Base-by-base conservation (phyloP, 2,797 vertebrate genomes). In the Typhlichthys eigenmanni region DNA sequence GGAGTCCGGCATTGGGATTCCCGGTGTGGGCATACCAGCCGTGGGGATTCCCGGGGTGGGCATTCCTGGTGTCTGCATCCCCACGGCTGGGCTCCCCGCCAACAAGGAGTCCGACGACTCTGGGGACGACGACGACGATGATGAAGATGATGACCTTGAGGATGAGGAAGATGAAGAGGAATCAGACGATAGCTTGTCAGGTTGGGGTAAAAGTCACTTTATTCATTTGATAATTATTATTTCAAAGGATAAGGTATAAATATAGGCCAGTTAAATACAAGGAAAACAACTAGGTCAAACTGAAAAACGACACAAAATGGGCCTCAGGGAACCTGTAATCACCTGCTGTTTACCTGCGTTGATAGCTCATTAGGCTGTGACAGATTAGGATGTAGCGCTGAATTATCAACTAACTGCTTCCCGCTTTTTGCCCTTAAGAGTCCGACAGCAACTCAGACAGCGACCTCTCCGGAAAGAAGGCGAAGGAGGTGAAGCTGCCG, bases 61-160 rank as follows among this genome's bases (percentile, higher is more conserved):
- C 10, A 87, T 91, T 69, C 89, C 89, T 5, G 88, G 88, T 51
- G 88, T 75, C 5, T 89, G 83, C 66, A 88, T 89, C 66, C 89
- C 89, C 58, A 78, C 80, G 12, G 87, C 87, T 13, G 88, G 87
- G 70, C 92, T 95, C 74, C 95, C 94, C 16, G 95, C 95, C 81
- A 96, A 95, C 87, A 98, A 96, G 88, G 98, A 99, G 85, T 99
- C 98, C 9, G 97, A 99, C 13, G 96, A 98, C 82, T 98, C 97
- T 1, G 95, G 93, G 69, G 97, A 98, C 57, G 97, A 99, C 0
- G 96, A 98, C 1, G 97, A 99, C 0, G 97, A 99, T 0, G 97
- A 99, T 0, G 97, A 99, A 1, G 95, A 96, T 4, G 95, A 97
- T 1, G 94, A 96, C 5, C 93, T 93, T 13, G 95, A 95, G 54